Evolutionary conservation across 2,888 invertebrate species (phyloP).

Genomic region (Euzophera pinguis): DNA sequence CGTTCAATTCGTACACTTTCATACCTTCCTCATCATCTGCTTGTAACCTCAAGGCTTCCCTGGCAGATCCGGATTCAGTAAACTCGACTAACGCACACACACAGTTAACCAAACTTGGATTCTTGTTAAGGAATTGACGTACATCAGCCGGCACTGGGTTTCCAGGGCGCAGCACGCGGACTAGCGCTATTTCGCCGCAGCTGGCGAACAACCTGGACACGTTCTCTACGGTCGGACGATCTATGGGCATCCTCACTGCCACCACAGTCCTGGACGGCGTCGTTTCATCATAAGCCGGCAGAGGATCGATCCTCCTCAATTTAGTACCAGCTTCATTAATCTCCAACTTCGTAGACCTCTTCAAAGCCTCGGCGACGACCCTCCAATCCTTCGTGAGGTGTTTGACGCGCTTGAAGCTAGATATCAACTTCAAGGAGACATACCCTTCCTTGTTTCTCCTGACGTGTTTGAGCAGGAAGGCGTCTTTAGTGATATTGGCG

Average conservation of each 20-base stretch:
- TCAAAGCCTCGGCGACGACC: slow-evolving; percentile 92
- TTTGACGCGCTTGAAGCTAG: slow-evolving; percentile 96
- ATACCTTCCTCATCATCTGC: slow-evolving; percentile 79
- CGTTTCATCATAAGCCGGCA: slow-evolving; percentile 95
- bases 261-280: slow-evolving; percentile 95
- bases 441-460: slow-evolving; percentile 97
- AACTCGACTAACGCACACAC: slow-evolving; percentile 96
- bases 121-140: slow-evolving; percentile 93
- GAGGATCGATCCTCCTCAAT: slow-evolving; percentile 88
- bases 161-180: slow-evolving; percentile 92
- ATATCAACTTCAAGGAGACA: slow-evolving; percentile 95
- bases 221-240: slow-evolving; percentile 91
- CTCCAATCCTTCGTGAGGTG: slow-evolving; percentile 96
- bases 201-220: slow-evolving; percentile 94
- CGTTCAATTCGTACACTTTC: slow-evolving; percentile 88
- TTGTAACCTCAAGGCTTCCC: slow-evolving; percentile 87
- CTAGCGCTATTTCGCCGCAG: slow-evolving; percentile 94
- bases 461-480: slow-evolving; percentile 96
- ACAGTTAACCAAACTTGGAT: slow-evolving; percentile 91
- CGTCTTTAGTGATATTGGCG: slow-evolving; percentile 96
- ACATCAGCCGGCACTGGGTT: slow-evolving; percentile 95
- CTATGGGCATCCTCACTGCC: slow-evolving; percentile 90
- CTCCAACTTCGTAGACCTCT: slow-evolving; percentile 88
- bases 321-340: slow-evolving; percentile 96
- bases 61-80: slow-evolving; percentile 91